Evolutionary conservation across 2,113 vertebrate genomes (phyloP), one percentile per base, ranked within the genome.

Genomic region (Acrocephalus kingi): DNA sequence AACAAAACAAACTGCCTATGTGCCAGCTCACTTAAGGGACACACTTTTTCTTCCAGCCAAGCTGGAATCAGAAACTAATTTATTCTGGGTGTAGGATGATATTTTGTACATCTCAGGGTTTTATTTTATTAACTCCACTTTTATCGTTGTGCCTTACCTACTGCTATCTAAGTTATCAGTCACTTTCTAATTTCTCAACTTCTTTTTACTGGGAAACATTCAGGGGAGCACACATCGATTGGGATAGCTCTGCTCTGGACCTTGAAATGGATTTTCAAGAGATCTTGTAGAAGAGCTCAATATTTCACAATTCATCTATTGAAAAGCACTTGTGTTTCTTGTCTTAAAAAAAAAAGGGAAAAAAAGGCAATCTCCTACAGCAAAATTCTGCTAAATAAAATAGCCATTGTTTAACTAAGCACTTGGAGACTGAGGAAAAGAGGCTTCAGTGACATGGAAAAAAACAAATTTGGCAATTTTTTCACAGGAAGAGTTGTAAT

Each of bases 191-290:
- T 93, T 92, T 52, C 68, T 84, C 67, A 69, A 5, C 23, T 72
- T 76, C 13, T 66, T 84, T 62, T 59, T 58, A 30, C 23, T 72
- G 4, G 51, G 84, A 62, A 80, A 10, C n/a, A 16, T 31, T 86
- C 85, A 66, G 58, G 61, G 39, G 20, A 83, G 68, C 76, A 84
- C 59, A 58, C 84, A 93, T n/a, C 8, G 85, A 93, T 41, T 39
- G 72, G 92, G 80, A 88, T 11, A 41, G 63, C 68, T 68, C 41
- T 68, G 81, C 58, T 45, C 64, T 39, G 81, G 71, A 68, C 35
- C 48, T 31, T 67, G 84, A 84, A 68, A 86, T 72, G 78, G 80
- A 76, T 97, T 94, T 97, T 96, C 89, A 87, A 28, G 92, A 95
- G 94, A 95, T 96, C 91, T 92, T 92, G 78, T 48, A 88, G 77